These are phyloP conservation scores for Platerodrilus igneus DNA, from an alignment of 2,888 invertebrate species.

Conservation along the genomic window DNA sequence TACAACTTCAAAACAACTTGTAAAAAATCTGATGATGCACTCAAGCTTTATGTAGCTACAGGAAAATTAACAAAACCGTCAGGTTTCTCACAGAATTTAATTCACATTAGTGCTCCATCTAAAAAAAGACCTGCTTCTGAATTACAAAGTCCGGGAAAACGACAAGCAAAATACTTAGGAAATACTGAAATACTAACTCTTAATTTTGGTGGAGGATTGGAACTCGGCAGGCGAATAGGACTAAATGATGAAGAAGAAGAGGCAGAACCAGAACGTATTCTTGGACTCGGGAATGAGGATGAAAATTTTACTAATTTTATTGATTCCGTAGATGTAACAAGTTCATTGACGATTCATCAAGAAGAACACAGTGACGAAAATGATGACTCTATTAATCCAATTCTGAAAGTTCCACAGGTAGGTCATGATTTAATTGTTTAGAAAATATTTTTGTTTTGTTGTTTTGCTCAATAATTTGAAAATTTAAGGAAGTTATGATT, in stretches of 20 bases:
- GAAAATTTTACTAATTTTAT: conserved; percentile 13
- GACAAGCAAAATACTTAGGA: conserved; percentile 2
- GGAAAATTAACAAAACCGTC: conserved; percentile 49
- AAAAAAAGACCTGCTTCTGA: conserved; percentile 5
- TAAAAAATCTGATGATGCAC: conserved; percentile 66
- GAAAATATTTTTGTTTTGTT: no score
- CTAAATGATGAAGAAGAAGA: not conserved
- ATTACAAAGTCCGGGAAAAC: conserved; percentile 1
- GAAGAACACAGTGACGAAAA: conserved; percentile 27
- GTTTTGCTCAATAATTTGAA: no score
- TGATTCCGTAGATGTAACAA: conserved; percentile 26
- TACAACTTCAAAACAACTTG: conserved; percentile 74
- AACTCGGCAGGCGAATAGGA: conserved; percentile 8
- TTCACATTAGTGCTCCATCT: conserved; percentile 1
- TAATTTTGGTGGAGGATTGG: conserved; percentile 14
- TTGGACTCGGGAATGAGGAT: conserved; percentile 23
- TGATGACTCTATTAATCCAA: conserved; percentile 35
- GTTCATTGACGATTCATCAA: conserved; percentile 33
- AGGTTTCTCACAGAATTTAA: not conserved
- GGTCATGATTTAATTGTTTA: no score
- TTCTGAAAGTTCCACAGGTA: conserved; percentile 34
- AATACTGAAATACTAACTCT: conserved; percentile 17
- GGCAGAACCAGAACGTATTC: conserved; percentile 6
- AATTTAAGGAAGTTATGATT: no score
- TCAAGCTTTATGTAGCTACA: conserved; percentile 63